Evolutionary conservation across 2,113 vertebrate genomes (phyloP).

Genomic region (Gymnogyps californianus): DNA sequence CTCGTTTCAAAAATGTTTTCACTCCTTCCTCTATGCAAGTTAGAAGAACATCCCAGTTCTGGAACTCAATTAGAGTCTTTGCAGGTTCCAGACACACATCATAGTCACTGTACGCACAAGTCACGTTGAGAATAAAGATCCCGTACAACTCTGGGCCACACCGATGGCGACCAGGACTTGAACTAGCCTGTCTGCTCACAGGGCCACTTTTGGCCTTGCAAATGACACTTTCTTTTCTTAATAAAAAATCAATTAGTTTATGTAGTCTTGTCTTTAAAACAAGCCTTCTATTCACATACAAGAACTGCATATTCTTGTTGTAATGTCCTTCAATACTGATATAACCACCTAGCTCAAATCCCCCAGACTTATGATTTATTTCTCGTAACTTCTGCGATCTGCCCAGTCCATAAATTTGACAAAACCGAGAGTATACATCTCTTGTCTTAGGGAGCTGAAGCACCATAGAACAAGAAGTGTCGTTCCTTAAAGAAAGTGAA

Average conservation of each 20-base stretch:
- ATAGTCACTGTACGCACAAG: conserved; percentile 85
- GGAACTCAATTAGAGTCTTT: conserved; percentile 94
- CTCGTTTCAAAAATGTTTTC: conserved; percentile 84
- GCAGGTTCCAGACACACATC: conserved; percentile 91
- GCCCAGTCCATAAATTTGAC: conserved; percentile 85
- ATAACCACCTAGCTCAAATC: conserved; percentile 83
- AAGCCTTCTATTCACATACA: conserved; percentile 89
- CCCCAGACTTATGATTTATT: conserved; percentile 73
- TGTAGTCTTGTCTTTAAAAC: conserved; percentile 92
- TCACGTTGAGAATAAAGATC: conserved; percentile 88
- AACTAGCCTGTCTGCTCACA: conserved; percentile 31
- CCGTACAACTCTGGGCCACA: conserved; percentile 80
- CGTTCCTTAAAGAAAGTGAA: conserved; percentile 91
- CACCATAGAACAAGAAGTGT: conserved; percentile 82
- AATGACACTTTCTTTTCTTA: conserved; percentile 81
- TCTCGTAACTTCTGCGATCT: conserved; percentile 87
- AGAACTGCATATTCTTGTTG: conserved; percentile 89
- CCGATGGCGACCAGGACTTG: conserved; percentile 76
- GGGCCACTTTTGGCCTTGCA: conserved; percentile 73
- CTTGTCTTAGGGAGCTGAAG: conserved; percentile 90
- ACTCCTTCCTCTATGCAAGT: conserved; percentile 86
- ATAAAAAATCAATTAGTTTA: conserved; percentile 86
- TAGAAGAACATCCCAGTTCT: conserved; percentile 86
- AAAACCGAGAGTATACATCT: conserved; percentile 85
- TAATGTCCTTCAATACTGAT: conserved; percentile 91